phyloP scores from a whole-genome alignment of 2,797 vertebrate genomes.

The Pipistrellus pipistrellus region DNA sequence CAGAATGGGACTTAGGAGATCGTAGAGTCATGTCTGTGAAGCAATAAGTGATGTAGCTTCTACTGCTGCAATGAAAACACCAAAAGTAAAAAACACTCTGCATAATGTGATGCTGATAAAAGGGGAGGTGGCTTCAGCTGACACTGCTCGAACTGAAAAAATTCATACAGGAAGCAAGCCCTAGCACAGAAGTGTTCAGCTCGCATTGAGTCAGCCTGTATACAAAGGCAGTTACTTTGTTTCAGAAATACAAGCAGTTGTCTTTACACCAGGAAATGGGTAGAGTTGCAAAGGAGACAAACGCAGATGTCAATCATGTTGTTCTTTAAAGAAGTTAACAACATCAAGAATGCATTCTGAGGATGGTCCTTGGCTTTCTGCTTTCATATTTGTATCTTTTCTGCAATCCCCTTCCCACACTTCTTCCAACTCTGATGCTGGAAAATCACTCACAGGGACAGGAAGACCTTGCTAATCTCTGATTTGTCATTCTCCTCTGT shows the following conservation, averaged over 20 bases:
- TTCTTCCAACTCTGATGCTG: background rate
- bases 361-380: background rate
- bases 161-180: background rate
- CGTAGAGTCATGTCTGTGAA: background rate
- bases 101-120: background rate
- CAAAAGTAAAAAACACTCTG: background rate
- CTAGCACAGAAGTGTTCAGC: background rate
- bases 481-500: background rate
- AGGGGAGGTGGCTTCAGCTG: background rate
- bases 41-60: background rate
- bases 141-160: slow-evolving; percentile 17
- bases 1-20: background rate
- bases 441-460: background rate
- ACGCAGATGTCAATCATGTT: background rate
- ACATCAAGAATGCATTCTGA: background rate
- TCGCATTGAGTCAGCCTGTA: background rate
- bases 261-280: slow-evolving; percentile 1
- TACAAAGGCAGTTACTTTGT: slow-evolving; percentile 3
- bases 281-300: slow-evolving; percentile 27
- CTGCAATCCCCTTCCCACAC: background rate
- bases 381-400: background rate
- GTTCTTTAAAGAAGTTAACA: background rate
- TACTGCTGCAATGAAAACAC: background rate
- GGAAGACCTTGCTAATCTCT: background rate
- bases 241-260: background rate